A percentile compares a stretch with the other conserved stretches of the same genome.
phyloP scores from a whole-genome alignment of 64 coral and sea anemone genomes.

The Stylophora pistillata region DNA sequence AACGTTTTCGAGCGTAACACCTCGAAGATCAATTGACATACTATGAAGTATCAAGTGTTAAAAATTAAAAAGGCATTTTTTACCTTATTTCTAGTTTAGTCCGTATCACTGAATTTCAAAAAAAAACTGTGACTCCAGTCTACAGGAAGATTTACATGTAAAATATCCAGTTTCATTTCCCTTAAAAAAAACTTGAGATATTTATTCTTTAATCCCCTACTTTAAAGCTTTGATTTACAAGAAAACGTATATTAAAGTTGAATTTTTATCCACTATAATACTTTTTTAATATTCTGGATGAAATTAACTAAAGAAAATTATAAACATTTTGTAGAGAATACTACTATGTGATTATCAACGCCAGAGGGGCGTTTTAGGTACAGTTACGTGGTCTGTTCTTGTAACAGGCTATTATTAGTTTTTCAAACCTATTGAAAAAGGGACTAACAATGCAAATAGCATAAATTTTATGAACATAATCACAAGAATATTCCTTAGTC shows the following conservation, averaged over 20 bases:
- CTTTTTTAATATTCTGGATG: slow-evolving; percentile 21
- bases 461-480: not conserved
- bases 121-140: too few species aligned
- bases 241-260: not conserved
- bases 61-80: not conserved
- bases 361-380: not conserved
- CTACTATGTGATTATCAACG: not conserved
- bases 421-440: not conserved
- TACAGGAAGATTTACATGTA: not conserved
- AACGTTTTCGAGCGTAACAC: not conserved
- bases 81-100: not conserved
- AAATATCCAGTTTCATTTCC: not conserved
- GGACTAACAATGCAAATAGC: not conserved
- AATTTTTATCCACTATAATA: not conserved
- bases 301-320: not conserved
- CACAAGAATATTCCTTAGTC: not conserved
- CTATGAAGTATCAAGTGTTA: not conserved
- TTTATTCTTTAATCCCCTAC: not conserved
- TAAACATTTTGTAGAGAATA: slow-evolving; percentile 7
- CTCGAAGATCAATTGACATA: not conserved
- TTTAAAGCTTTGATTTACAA: not conserved
- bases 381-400: not conserved
- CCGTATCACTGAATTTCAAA: too few species aligned
- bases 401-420: not conserved
- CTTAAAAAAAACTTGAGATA: not conserved